phyloP scores from a whole-genome alignment of 1,140 invertebrate species.

The Pectinophora gossypiella region DNA sequence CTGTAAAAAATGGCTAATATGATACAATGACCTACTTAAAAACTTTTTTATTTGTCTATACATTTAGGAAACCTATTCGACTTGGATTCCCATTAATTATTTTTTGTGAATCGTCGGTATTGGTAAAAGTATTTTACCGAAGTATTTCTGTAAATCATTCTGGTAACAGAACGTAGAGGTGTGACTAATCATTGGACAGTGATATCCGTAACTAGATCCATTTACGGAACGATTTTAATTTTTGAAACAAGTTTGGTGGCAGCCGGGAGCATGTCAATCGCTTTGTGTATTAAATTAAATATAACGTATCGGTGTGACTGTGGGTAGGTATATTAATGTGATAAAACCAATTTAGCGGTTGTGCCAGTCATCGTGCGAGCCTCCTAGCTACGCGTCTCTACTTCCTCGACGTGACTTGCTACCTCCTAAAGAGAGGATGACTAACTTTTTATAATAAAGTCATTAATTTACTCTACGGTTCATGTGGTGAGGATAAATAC shows the following conservation, averaged over 20 bases:
- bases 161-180: conserved; percentile 1
- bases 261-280: conserved; percentile 45
- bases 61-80: no score
- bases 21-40: no score
- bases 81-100: no score
- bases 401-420: conserved; percentile 2
- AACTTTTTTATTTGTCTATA: no score
- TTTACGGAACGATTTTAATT: conserved; percentile 47
- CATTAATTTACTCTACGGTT: conserved; percentile 1
- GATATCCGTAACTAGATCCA: conserved; percentile 56
- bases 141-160: conserved; percentile 2
- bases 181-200: conserved; percentile 42
- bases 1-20: no score
- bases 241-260: conserved; percentile 50
- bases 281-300: conserved; percentile 70
- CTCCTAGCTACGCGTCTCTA: background rate
- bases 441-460: background rate
- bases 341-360: conserved; percentile 58
- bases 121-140: no score
- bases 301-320: conserved; percentile 45
- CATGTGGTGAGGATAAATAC: no score
- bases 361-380: conserved; percentile 47
- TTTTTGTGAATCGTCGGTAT: no score
- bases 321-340: conserved; percentile 11
- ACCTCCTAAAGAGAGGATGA: background rate